Evolutionary conservation across 2,113 vertebrate species (phyloP).

Genomic region (Uria lomvia): DNA sequence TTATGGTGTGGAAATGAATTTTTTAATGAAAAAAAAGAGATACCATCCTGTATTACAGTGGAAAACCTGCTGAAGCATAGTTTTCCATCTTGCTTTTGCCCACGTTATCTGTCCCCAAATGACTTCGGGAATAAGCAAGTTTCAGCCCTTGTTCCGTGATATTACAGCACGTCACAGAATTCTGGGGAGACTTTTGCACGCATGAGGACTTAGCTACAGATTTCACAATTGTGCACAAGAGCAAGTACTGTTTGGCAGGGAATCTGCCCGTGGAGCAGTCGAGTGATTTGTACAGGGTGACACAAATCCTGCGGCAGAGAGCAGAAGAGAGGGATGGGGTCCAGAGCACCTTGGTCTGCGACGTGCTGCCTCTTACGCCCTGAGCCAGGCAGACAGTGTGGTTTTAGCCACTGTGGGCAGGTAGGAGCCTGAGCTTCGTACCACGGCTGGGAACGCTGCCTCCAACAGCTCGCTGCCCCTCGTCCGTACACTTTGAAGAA

Average conservation of each 20-base stretch:
- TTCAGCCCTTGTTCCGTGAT: neutral
- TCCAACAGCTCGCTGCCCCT: neutral
- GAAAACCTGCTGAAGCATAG: constrained; percentile 21
- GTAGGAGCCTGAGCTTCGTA: neutral
- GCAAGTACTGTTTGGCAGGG: neutral
- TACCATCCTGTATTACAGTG: constrained; percentile 10
- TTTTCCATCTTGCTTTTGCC: constrained; percentile 44
- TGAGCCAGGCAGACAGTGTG: neutral
- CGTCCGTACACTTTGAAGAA: neutral
- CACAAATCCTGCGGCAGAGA: neutral
- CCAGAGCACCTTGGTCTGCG: neutral
- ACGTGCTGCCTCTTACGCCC: fast-evolving
- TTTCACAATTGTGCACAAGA: neutral
- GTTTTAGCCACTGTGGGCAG: neutral
- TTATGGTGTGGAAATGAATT: constrained; percentile 35
- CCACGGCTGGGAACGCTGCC: neutral
- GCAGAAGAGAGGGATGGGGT: neutral
- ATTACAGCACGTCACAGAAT: neutral
- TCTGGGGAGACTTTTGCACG: neutral
- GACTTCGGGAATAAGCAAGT: constrained; percentile 13
- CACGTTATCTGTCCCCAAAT: constrained; percentile 45
- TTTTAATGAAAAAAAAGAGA: constrained; percentile 48
- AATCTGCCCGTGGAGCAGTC: neutral
- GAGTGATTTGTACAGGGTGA: neutral
- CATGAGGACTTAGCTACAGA: neutral